Percentiles rank a stretch among this genome's conserved stretches.
Conservation (phyloP, 2,797 vertebrate species). For the Borostomias antarcticus region DNA sequence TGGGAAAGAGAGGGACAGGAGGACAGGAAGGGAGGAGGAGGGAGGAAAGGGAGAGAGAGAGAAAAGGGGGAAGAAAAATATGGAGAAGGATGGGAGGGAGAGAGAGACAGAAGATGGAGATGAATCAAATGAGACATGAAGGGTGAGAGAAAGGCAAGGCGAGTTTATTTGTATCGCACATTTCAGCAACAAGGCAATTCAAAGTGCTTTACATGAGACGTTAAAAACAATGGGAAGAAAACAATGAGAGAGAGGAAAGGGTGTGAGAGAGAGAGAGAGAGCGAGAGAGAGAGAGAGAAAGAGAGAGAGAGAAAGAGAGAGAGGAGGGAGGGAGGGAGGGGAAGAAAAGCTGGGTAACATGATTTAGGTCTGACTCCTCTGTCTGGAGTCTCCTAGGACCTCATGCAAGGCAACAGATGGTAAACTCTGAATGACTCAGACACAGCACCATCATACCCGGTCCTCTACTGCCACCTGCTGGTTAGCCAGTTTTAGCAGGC, state of each 20-base stretch:
- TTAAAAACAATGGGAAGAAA: too few species aligned
- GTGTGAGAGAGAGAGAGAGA: not conserved
- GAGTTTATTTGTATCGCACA: too few species aligned
- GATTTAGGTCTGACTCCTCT: constrained; percentile 59
- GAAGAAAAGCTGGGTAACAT: constrained; percentile 39
- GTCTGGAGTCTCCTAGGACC: constrained; percentile 58
- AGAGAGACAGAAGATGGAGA: constrained; percentile 16
- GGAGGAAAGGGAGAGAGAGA: too few species aligned
- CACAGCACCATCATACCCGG: constrained; percentile 23
- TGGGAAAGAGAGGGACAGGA: constrained; percentile 27
- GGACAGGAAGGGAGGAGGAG: too few species aligned
- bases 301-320: not conserved
- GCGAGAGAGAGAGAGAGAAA: not conserved
- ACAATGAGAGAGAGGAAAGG: not conserved
- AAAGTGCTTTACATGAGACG: too few species aligned
- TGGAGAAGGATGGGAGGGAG: constrained; percentile 31
- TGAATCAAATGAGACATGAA: too few species aligned
- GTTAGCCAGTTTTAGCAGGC: too few species aligned
- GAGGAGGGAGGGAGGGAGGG: constrained; percentile 10
- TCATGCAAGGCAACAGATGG: constrained; percentile 69
- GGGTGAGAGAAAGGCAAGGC: too few species aligned
- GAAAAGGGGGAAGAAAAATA: constrained; percentile 33
- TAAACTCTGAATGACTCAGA: constrained; percentile 64
- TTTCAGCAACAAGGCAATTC: too few species aligned
- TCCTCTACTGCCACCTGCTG: constrained; percentile 74